Percentiles rank a stretch among this genome's conserved stretches.
Evolutionary conservation across 2,888 invertebrate species (phyloP).

Genomic region (Drosophila peninsularis): DNA sequence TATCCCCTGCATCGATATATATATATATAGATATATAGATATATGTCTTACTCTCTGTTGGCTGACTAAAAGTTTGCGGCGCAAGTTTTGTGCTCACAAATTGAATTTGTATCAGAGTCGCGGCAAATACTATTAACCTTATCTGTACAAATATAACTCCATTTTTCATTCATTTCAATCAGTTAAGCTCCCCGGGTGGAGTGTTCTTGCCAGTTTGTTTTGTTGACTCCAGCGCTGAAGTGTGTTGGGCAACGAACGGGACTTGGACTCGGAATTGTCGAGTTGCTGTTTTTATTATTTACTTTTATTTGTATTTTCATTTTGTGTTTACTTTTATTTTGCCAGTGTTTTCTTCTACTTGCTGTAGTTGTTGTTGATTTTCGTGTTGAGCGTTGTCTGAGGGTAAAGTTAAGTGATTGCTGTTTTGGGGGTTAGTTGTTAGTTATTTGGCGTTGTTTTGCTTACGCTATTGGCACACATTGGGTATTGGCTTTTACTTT

Average conservation of each 20-base stretch:
- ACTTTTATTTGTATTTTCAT: neutral
- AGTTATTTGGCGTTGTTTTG: constrained; percentile 51
- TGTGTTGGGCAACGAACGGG: constrained; percentile 24
- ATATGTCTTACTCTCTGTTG: neutral
- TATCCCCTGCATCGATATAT: neutral
- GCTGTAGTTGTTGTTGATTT: constrained; percentile 11
- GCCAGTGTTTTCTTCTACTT: neutral
- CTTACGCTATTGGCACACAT: constrained; percentile 19
- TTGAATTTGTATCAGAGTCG: constrained; percentile 31
- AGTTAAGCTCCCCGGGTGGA: constrained; percentile 29
- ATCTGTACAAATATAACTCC: constrained; percentile 31
- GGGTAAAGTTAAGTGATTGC: constrained; percentile 67
- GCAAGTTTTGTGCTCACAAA: constrained; percentile 29
- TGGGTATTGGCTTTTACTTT: neutral
- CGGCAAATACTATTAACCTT: constrained; percentile 39
- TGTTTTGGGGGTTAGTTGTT: constrained; percentile 51
- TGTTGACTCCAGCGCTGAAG: constrained; percentile 21
- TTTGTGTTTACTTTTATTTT: constrained; percentile 7
- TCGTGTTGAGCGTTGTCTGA: constrained; percentile 15
- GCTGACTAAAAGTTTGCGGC: constrained; percentile 2
- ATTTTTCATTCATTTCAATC: constrained; percentile 45
- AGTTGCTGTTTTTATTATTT: constrained; percentile 22
- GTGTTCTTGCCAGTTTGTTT: constrained; percentile 19
- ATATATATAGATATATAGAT: too few relatives aligned
- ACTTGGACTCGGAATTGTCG: constrained; percentile 29